phyloP scores from a whole-genome alignment of 2,888 invertebrate species.

The Amphimallon solstitiale region DNA sequence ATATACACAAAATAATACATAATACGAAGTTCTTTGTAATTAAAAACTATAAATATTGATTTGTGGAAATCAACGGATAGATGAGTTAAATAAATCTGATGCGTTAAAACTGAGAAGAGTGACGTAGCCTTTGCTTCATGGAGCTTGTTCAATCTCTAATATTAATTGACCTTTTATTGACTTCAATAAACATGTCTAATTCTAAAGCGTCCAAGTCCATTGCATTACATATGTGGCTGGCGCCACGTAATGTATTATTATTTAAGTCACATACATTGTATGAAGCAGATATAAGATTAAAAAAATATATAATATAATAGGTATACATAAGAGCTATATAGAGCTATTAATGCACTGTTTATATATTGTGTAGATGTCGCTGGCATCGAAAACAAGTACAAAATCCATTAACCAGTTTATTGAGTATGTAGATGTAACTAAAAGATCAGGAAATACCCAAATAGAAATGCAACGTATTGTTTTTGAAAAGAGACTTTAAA shows the following conservation, averaged over 20 bases:
- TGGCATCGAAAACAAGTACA: too few species aligned
- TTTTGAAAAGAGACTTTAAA: too few species aligned
- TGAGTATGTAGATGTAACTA: too few species aligned
- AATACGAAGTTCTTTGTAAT: background rate
- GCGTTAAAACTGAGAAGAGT: conserved; percentile 39
- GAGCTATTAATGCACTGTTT: too few species aligned
- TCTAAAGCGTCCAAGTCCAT: conserved; percentile 46
- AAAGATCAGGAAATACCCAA: too few species aligned
- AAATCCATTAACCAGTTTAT: too few species aligned
- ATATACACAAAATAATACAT: background rate
- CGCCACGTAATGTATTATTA: conserved; percentile 40
- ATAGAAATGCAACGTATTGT: too few species aligned
- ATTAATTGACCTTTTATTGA: conserved; percentile 63
- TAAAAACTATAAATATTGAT: conserved; percentile 5
- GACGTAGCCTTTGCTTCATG: conserved; percentile 54
- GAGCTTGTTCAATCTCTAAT: conserved; percentile 57
- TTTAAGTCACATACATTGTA: too few species aligned
- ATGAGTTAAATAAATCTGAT: conserved; percentile 54
- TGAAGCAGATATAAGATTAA: too few species aligned
- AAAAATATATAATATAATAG: too few species aligned
- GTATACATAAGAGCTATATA: too few species aligned
- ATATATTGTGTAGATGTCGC: too few species aligned
- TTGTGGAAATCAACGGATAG: conserved; percentile 31
- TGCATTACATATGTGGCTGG: conserved; percentile 43
- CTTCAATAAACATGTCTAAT: conserved; percentile 59